phyloP scores from a whole-genome alignment of 2,797 vertebrate genomes.

The Oreochromis grahami region DNA sequence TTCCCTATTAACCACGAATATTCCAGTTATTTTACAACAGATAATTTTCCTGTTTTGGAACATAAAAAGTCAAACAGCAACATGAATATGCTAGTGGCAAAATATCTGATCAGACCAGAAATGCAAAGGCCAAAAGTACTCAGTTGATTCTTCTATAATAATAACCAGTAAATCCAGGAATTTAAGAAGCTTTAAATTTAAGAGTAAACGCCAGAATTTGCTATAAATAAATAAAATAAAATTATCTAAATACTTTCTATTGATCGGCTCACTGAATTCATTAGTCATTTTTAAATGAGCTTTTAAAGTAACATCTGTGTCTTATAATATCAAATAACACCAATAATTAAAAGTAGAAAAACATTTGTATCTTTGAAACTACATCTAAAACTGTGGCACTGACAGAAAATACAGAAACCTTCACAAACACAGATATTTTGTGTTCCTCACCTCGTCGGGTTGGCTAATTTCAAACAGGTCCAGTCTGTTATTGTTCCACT shows the following conservation, averaged over 20 bases:
- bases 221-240: not conserved
- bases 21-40: not conserved
- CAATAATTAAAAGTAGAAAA: not conserved
- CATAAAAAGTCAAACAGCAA: not conserved
- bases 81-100: fast-evolving
- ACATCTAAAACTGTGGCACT: not conserved
- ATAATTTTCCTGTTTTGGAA: not conserved
- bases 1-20: not conserved
- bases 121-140: fast-evolving
- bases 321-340: not conserved
- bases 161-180: not conserved
- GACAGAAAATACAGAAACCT: not conserved
- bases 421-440: not conserved
- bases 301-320: not conserved
- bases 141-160: not conserved
- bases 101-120: not conserved
- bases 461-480: conserved; percentile 92
- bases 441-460: conserved; percentile 83
- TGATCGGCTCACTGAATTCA: not conserved
- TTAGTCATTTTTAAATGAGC: not conserved
- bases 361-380: not conserved
- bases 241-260: not conserved
- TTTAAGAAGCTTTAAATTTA: not conserved
- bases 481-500: conserved; percentile 89
- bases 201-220: not conserved